Base-by-base conservation (phyloP, 1,140 invertebrate genomes). In the Diplogasteroides magnus region DNA sequence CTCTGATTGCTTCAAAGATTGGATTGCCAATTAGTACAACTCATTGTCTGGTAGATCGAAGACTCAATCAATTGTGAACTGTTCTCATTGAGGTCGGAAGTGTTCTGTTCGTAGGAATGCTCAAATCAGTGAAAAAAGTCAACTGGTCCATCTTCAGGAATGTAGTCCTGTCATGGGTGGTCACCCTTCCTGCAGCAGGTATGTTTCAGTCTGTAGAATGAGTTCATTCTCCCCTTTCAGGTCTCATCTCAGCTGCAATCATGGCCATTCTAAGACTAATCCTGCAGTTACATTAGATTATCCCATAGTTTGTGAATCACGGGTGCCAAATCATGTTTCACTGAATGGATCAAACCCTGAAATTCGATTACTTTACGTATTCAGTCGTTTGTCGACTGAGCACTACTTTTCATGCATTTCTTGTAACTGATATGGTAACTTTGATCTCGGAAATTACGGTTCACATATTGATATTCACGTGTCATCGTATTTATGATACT, bases 11-110 rank as follows among this genome's bases (percentile, higher is more conserved):
- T 32, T 94, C 91, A 77, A 97, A 98, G 85, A 88, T 92, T 74
- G 94, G 94, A 11, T 86, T 98, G 77, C 95, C 95, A 15, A 92
- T 98, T 74, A 94, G 91, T 72, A 97, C 94, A 13, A 98, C 96
- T 0, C 95, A 98, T 84, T 98, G 96, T 83, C 96, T 98, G 86
- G 94, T 98, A 95, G 83, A 96, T 98, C 6, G 6, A 19, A 48
- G 19, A 19, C 6, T 48, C 37, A 48, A 11, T 48, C 19, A 48
- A 48, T 48, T n/a, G n/a, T n/a, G n/a, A n/a, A n/a, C n/a, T n/a
- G n/a, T n/a, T n/a, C n/a, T n/a, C n/a, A n/a, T n/a, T n/a, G n/a
- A n/a, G n/a, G n/a, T 98, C 29, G 78, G 77, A n/a, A 73, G 69
- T 56, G 76, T 80, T n/a, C 74, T 81, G 25, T 58, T 67, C 13